Base-by-base conservation (phyloP, 2,113 vertebrate species). In the Struthio camelus region DNA sequence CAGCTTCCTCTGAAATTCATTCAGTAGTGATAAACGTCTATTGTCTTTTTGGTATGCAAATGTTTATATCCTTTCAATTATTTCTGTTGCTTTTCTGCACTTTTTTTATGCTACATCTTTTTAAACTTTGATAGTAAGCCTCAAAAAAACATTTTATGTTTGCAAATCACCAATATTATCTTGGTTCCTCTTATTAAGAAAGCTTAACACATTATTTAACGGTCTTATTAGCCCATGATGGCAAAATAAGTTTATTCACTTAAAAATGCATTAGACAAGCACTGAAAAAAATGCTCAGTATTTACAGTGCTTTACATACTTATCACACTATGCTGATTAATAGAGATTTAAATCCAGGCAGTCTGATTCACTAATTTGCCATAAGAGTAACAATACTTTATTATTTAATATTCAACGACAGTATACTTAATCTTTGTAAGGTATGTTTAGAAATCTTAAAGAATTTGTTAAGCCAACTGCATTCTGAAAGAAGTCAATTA, bases 321-420 rank as follows among this genome's bases (percentile, higher is more conserved):
- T 93, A 73, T 80, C 48, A 58, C 78, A 77, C 27, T 86, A 83
- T 75, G 51, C 22, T 64, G 88, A 96, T 93, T 92, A 91, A 65
- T 22, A 72, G 66, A 91, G 36, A 90, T 93, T 93, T 93, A 90
- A 91, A 73, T 91, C 76, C 64, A 83, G 19, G 30, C 62, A 82
- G 36, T 73, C 58, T 80, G 38, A 27, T 87, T 94, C 79, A 70
- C 30, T 94, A 85, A 88, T 86, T 94, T 94, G 9, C 24, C 64
- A 86, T 73, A 30, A 87, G 46, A 85, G 23, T 58, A 89, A 69
- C 61, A 96, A 50, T 53, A 75, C 85, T 88, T 91, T 82, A 71
- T 80, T 96, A 80, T 83, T 96, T 90, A 90, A 64, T 85, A 96
- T 94, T 58, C 87, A 96, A 75, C 83, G 62, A 71, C 30, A 32